phyloP scores from a whole-genome alignment of 2,888 invertebrate species.

The Cephus sareptanus region DNA sequence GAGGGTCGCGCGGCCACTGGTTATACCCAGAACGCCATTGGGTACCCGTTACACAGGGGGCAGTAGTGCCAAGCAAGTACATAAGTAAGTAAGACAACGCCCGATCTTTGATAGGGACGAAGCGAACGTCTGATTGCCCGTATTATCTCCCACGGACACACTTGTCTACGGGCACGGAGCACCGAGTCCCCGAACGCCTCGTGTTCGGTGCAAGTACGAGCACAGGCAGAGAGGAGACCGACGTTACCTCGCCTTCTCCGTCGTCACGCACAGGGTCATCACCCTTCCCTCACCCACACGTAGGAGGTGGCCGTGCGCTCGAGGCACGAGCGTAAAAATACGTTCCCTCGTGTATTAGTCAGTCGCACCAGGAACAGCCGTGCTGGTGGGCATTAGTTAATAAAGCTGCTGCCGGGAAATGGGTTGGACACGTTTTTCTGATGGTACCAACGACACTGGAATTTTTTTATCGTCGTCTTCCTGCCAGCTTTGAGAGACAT shows the following conservation, averaged over 20 bases:
- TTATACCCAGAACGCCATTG: background rate
- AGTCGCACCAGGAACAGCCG: background rate
- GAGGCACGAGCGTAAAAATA: background rate
- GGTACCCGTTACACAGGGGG: background rate
- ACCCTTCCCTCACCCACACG: slow-evolving; percentile 2
- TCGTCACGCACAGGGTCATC: slow-evolving; percentile 8
- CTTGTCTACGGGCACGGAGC: background rate
- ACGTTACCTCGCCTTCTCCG: background rate
- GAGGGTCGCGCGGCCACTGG: background rate
- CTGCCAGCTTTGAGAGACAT: background rate
- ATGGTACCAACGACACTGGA: background rate
- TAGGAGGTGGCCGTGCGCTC: background rate
- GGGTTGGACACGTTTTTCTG: background rate
- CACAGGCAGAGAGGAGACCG: background rate
- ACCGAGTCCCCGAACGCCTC: background rate
- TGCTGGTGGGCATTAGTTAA: background rate
- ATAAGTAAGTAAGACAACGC: background rate
- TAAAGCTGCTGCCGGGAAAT: slow-evolving; percentile 1
- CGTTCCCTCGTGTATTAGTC: background rate
- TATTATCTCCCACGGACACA: background rate
- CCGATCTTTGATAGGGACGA: slow-evolving; percentile 1
- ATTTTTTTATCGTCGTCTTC: background rate
- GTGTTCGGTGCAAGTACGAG: background rate
- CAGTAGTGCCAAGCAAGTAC: background rate
- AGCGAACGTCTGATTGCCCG: background rate